These are phyloP conservation scores for Cardinalis cardinalis DNA, from an alignment of 2,113 vertebrate species.

Conservation along the genomic window DNA sequence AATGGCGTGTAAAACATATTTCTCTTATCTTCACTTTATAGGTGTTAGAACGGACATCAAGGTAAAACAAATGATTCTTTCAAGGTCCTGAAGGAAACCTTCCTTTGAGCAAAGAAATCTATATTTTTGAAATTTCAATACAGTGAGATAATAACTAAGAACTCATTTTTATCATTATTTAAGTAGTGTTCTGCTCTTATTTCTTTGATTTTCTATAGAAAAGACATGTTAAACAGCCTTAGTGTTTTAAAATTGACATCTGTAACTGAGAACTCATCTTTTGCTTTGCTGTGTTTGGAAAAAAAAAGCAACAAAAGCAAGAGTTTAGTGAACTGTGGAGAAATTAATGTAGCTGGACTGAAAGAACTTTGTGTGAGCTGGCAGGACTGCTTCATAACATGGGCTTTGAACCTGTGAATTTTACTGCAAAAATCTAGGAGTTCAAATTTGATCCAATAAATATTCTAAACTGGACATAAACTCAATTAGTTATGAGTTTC, in stretches of 20 bases:
- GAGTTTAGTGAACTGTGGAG: background rate
- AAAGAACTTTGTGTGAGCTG: background rate
- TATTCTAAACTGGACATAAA: background rate
- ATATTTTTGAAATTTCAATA: background rate
- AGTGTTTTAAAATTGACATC: background rate
- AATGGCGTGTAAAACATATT: background rate
- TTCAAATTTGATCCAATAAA: conserved; percentile 16
- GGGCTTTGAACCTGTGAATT: background rate
- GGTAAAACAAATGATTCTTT: background rate
- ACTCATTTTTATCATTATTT: background rate
- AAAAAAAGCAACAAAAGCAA: background rate
- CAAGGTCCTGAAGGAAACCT: background rate
- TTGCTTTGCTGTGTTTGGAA: background rate
- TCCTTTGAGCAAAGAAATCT: background rate
- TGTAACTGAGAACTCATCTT: background rate
- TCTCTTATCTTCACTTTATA: background rate
- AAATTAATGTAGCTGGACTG: background rate
- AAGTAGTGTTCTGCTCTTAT: background rate
- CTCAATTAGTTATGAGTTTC: background rate
- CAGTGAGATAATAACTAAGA: background rate
- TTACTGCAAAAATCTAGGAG: background rate
- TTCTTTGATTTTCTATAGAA: background rate
- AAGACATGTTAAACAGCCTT: background rate
- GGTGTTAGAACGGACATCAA: background rate
- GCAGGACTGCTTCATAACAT: background rate